Percentiles rank a stretch among this genome's conserved stretches.
Evolutionary conservation across 1,140 invertebrate genomes (phyloP).

Genomic region (Platyscapa corneri): DNA sequence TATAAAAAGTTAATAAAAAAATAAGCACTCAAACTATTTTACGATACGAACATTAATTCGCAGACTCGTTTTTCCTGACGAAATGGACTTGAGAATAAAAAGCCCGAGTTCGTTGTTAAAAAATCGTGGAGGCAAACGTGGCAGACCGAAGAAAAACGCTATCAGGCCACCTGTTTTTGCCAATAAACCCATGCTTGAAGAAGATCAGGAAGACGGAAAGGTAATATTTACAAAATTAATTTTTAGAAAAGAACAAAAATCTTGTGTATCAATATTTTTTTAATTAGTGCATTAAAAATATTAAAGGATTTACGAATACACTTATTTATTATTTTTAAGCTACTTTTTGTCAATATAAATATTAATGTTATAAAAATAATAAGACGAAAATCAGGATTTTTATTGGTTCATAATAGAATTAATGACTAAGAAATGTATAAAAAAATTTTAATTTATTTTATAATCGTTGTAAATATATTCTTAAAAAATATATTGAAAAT

Average conservation of each 20-base stretch:
- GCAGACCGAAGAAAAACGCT: conserved; percentile 68
- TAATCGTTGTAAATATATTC: no score
- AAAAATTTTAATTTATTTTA: no score
- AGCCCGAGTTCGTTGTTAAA: conserved; percentile 59
- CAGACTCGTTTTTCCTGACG: conserved; percentile 73
- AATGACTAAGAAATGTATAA: no score
- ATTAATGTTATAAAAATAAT: no score
- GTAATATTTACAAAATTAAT: conserved; percentile 58
- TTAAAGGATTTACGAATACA: no score
- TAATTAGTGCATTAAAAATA: no score
- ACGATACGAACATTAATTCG: conserved; percentile 41
- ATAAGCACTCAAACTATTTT: not conserved
- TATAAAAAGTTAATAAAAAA: conserved; percentile 52
- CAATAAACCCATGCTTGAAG: conserved; percentile 58
- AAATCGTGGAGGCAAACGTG: conserved; percentile 66
- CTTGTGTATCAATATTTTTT: no score
- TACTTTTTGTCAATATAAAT: no score
- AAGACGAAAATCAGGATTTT: no score
- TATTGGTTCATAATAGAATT: no score
- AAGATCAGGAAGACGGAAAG: conserved; percentile 65
- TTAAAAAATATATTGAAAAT: no score
- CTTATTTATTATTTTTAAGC: no score
- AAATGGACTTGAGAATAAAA: conserved; percentile 64
- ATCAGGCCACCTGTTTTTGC: conserved; percentile 54
- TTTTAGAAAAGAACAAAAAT: not conserved